Conservation (phyloP, 2,113 vertebrate species). For the Barbus barbus region DNA sequence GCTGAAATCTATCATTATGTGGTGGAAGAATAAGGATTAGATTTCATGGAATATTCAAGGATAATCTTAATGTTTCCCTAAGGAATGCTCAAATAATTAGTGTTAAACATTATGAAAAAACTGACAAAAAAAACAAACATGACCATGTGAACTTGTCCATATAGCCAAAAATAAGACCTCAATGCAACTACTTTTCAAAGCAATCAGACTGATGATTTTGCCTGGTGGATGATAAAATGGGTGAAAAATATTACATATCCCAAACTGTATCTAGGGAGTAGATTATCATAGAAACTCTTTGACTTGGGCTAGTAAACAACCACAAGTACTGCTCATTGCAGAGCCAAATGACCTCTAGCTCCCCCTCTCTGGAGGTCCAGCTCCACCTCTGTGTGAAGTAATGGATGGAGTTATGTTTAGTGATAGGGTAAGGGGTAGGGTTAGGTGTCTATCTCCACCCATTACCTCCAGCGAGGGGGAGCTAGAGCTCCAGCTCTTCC, state of each 20-base stretch:
- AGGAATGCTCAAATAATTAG: neutral
- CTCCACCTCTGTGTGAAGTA: too few species aligned
- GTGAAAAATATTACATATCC: neutral
- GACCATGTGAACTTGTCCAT: neutral
- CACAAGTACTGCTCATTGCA: too few species aligned
- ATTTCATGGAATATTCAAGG: slow-evolving; percentile 40
- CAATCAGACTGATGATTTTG: neutral
- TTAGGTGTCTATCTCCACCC: too few species aligned
- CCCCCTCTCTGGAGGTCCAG: too few species aligned
- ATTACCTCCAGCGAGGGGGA: too few species aligned
- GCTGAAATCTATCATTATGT: neutral
- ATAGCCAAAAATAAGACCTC: neutral
- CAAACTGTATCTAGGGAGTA: neutral
- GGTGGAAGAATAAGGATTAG: slow-evolving; percentile 35
- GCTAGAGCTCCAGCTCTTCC: too few species aligned
- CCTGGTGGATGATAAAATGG: neutral
- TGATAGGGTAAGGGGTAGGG: too few species aligned
- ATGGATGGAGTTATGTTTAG: too few species aligned
- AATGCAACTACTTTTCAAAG: slow-evolving; percentile 3
- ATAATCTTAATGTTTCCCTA: slow-evolving; percentile 11
- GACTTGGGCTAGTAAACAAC: neutral
- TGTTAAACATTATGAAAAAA: neutral
- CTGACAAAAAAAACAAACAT: neutral
- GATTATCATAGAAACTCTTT: neutral
- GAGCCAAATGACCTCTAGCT: too few species aligned